A percentile compares a stretch with the other conserved stretches of the same genome.
phyloP scores from a whole-genome alignment of 1,140 invertebrate species.

The Meloidogyne hapla region DNA sequence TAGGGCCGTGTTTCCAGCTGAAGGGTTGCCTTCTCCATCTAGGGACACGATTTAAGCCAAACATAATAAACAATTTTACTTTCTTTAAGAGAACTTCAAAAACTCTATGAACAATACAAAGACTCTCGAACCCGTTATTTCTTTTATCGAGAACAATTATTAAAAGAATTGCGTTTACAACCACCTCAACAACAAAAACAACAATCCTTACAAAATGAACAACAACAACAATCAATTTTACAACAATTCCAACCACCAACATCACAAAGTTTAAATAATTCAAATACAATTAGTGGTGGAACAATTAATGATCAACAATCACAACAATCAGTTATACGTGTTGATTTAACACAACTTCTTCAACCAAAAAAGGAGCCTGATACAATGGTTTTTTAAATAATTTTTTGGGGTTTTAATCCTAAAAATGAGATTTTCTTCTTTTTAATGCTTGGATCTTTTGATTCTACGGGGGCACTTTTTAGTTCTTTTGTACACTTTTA shows the following conservation, averaged over 20 bases:
- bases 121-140: constrained; percentile 54
- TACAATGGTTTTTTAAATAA: neutral
- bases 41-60: no score
- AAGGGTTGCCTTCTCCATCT: no score
- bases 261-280: neutral
- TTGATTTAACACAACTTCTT: neutral
- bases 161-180: constrained; percentile 49
- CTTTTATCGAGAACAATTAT: constrained; percentile 55
- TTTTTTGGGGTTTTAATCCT: no score
- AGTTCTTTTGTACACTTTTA: no score
- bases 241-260: neutral
- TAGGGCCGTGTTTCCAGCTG: no score
- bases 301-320: neutral
- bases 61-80: neutral
- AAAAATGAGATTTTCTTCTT: no score
- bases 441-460: no score
- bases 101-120: constrained; percentile 57
- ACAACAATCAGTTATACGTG: neutral
- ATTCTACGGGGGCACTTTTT: no score
- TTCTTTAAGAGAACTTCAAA: constrained; percentile 51
- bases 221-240: no score
- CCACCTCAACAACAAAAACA: neutral
- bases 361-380: neutral
- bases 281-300: neutral
- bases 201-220: no score